These are phyloP conservation scores for Acanthacorydalis orientalis DNA, from an alignment of 2,888 invertebrate genomes.

Conservation along the genomic window DNA sequence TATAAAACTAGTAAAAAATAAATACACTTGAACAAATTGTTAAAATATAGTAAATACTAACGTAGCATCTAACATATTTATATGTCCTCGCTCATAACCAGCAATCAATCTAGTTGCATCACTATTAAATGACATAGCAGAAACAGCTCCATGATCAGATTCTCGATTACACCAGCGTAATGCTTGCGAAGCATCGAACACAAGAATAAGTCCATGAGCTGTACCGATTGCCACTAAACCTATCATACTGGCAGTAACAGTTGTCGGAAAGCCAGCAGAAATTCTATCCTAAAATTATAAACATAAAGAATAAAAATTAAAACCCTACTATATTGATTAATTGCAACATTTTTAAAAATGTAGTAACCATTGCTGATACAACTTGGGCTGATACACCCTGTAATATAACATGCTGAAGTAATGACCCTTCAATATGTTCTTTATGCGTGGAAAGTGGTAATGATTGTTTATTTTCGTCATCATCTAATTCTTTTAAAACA, in stretches of 20 bases:
- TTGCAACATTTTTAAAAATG: slow-evolving; percentile 1
- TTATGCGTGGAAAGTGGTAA: slow-evolving; percentile 22
- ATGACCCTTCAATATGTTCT: slow-evolving; percentile 34
- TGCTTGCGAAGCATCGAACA: slow-evolving; percentile 74
- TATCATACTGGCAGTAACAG: slow-evolving; percentile 54
- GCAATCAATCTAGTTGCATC: slow-evolving; percentile 74
- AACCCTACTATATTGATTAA: background rate
- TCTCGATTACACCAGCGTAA: slow-evolving; percentile 77
- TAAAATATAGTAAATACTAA: background rate
- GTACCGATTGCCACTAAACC: slow-evolving; percentile 83
- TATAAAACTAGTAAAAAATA: too few species aligned
- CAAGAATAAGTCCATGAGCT: slow-evolving; percentile 78
- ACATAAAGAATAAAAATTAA: background rate
- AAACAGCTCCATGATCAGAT: slow-evolving; percentile 58
- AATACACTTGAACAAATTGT: too few species aligned
- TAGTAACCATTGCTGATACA: slow-evolving; percentile 61
- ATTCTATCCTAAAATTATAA: slow-evolving; percentile 55
- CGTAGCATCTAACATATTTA: slow-evolving; percentile 74
- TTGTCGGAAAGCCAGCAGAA: slow-evolving; percentile 76
- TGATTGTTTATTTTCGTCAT: slow-evolving; percentile 38
- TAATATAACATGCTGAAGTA: slow-evolving; percentile 61
- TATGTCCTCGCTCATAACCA: slow-evolving; percentile 63
- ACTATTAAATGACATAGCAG: slow-evolving; percentile 70
- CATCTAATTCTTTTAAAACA: slow-evolving; percentile 59
- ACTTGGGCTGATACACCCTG: slow-evolving; percentile 84